Conservation (phyloP, 2,113 vertebrate genomes). For the Apeltes quadracus region DNA sequence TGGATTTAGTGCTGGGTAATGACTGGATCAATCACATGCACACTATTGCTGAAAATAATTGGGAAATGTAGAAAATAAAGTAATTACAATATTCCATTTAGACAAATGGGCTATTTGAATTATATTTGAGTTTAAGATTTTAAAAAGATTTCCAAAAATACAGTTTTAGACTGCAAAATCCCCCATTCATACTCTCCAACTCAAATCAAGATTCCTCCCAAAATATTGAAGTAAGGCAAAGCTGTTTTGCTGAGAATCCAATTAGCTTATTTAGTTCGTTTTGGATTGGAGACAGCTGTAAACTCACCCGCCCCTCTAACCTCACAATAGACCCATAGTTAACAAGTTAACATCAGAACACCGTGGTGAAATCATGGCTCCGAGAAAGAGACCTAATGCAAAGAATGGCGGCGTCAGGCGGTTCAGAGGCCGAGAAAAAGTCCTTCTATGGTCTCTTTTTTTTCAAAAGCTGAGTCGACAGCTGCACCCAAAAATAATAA, state of each 20-base stretch:
- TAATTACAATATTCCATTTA: background rate
- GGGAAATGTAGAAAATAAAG: conserved; percentile 8
- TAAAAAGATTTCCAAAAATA: background rate
- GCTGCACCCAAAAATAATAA: background rate
- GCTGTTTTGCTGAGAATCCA: background rate
- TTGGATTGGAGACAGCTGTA: no score
- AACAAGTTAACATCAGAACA: background rate
- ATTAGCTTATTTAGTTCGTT: background rate
- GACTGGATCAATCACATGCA: background rate
- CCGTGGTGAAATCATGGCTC: background rate
- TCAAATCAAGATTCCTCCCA: background rate
- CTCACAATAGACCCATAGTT: background rate
- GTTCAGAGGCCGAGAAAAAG: background rate
- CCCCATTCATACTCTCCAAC: background rate
- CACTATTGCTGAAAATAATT: conserved; percentile 7
- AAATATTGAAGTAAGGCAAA: background rate
- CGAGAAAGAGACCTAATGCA: background rate
- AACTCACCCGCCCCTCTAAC: background rate
- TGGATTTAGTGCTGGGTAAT: conserved; percentile 16
- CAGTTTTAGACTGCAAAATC: background rate
- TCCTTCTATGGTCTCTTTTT: background rate
- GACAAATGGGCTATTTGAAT: background rate
- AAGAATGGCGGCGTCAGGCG: no score
- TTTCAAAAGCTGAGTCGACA: background rate
- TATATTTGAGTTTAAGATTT: background rate